Conservation (phyloP, 1,140 invertebrate genomes). For the Pseudomyrmex sp. region DNA sequence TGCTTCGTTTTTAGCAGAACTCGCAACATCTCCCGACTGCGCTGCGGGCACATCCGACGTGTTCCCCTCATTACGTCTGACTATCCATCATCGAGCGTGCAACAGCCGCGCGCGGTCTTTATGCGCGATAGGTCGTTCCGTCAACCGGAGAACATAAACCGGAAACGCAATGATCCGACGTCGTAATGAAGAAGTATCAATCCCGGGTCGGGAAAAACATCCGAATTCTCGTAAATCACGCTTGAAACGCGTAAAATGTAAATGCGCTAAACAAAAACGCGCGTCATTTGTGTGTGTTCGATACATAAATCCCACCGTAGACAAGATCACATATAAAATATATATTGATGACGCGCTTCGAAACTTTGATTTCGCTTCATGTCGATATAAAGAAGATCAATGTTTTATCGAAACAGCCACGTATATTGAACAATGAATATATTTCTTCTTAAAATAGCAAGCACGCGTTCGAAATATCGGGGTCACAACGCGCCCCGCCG, state of each 20-base stretch:
- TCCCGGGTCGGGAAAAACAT: slow-evolving; percentile 34
- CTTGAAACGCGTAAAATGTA: slow-evolving; percentile 26
- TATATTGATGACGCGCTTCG: slow-evolving; percentile 7
- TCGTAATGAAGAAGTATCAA: slow-evolving; percentile 57
- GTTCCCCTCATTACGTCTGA: slow-evolving; percentile 66
- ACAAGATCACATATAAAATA: slow-evolving; percentile 6
- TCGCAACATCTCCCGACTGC: slow-evolving; percentile 35
- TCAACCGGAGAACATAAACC: slow-evolving; percentile 39
- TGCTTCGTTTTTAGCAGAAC: slow-evolving; percentile 24
- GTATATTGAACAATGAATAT: slow-evolving; percentile 17
- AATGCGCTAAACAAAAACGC: slow-evolving; percentile 39
- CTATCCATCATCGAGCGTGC: slow-evolving; percentile 52
- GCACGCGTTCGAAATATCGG: slow-evolving; percentile 5
- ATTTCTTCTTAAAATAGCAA: slow-evolving; percentile 34
- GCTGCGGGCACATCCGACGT: slow-evolving; percentile 21
- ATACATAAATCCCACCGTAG: slow-evolving; percentile 27
- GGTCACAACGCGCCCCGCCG: not conserved
- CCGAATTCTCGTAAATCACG: slow-evolving; percentile 36
- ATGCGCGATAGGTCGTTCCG: slow-evolving; percentile 33
- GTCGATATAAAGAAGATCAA: no score
- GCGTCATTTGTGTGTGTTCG: slow-evolving; percentile 4
- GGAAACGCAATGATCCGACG: slow-evolving; percentile 46
- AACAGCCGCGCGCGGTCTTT: slow-evolving; percentile 35
- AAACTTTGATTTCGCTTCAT: not conserved
- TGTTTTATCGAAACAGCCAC: not conserved